phyloP scores from a whole-genome alignment of 37 sponge, comb jelly and placozoan genomes.

The Chondrosia reniformis region DNA sequence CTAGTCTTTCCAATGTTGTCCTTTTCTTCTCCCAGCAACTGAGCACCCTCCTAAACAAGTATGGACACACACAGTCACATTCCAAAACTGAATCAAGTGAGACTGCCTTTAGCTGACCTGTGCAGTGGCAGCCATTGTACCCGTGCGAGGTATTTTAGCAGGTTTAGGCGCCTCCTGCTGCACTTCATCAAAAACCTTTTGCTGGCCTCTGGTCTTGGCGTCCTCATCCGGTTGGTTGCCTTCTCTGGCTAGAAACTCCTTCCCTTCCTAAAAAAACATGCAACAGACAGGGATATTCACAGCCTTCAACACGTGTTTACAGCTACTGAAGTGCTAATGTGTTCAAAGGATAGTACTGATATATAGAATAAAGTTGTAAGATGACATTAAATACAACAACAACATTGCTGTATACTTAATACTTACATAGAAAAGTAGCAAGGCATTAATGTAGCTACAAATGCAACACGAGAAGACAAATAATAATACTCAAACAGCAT shows the following conservation, averaged over 20 bases:
- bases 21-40: slow-evolving; percentile 40
- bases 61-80: background rate
- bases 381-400: background rate
- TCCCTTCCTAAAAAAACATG: slow-evolving; percentile 39
- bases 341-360: too few relatives aligned
- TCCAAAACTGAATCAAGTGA: background rate
- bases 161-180: slow-evolving; percentile 18
- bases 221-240: slow-evolving; percentile 61
- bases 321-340: too few relatives aligned
- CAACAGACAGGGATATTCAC: background rate
- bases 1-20: slow-evolving; percentile 60
- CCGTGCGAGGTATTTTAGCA: slow-evolving; percentile 22
- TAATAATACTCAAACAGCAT: background rate
- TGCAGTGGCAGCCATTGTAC: slow-evolving; percentile 45
- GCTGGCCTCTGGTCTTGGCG: slow-evolving; percentile 67
- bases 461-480: background rate
- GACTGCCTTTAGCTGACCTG: slow-evolving; percentile 7
- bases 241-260: slow-evolving; percentile 40
- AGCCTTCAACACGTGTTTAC: too few relatives aligned
- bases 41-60: slow-evolving; percentile 40
- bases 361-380: too few relatives aligned
- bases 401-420: too few relatives aligned
- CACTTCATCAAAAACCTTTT: slow-evolving; percentile 54
- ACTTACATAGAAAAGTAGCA: background rate
- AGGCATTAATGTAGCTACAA: background rate